Percentiles rank a stretch among this genome's conserved stretches.
Conservation (phyloP, 2,113 vertebrate species). For the Chitala chitala region DNA sequence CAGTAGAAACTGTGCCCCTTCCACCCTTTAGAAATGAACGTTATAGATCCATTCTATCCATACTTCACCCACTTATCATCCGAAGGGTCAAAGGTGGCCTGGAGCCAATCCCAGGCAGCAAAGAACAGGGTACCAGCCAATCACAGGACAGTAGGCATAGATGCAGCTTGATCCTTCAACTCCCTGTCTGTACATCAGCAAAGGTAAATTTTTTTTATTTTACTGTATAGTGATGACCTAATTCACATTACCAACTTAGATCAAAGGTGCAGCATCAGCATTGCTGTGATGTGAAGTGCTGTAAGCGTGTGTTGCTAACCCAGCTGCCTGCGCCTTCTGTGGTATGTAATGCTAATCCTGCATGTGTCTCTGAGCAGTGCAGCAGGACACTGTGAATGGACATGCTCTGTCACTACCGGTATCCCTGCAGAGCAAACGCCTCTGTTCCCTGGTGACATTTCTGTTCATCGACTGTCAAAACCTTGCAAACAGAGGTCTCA, state of each 20-base stretch:
- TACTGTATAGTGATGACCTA: too few species aligned
- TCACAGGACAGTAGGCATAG: neutral
- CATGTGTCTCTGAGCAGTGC: neutral
- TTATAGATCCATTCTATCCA: neutral
- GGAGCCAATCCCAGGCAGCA: neutral
- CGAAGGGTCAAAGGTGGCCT: too few species aligned
- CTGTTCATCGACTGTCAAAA: neutral
- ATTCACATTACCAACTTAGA: too few species aligned
- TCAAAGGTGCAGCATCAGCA: too few species aligned
- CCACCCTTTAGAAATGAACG: neutral
- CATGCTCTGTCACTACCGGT: neutral
- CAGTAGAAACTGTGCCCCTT: neutral
- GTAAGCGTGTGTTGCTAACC: too few species aligned
- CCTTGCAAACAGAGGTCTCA: too few species aligned
- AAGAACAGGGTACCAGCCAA: neutral
- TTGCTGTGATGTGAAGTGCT: too few species aligned
- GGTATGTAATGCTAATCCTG: too few species aligned
- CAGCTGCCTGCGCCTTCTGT: too few species aligned
- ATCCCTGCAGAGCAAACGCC: too few species aligned
- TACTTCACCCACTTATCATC: neutral
- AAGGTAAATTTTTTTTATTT: too few species aligned
- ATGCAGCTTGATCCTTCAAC: too few species aligned
- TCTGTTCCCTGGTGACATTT: neutral
- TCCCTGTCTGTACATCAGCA: neutral
- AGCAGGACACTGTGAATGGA: neutral